Base-by-base conservation (phyloP, 1,140 invertebrate species). In the Drosophila orena region DNA sequence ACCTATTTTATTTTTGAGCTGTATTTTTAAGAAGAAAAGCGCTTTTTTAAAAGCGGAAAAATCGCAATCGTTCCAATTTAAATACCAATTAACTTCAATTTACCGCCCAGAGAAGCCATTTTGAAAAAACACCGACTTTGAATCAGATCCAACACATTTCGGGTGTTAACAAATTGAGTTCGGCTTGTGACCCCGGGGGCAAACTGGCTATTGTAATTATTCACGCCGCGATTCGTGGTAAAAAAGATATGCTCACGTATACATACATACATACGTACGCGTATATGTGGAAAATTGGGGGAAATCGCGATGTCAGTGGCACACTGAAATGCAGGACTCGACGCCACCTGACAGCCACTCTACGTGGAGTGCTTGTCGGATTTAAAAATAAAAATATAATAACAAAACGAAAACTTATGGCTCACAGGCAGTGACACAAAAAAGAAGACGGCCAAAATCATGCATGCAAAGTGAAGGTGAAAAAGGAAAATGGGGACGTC, bases 261-360 rank as follows among this genome's bases (percentile, higher is more conserved):
- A 10, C 8, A 30, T 10, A 38, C 37, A 14, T 14, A n/a, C n/a
- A n/a, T n/a, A n/a, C n/a, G n/a, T n/a, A n/a, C n/a, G n/a, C n/a
- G n/a, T n/a, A 12, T 14, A 38, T 38, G 7, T n/a, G 34, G 60
- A 17, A 58, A 42, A 64, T 35, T 14, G 49, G 40, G 27, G 43
- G 30, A 30, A 30, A 35, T 49, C 53, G 60, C 46, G 61, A 74
- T 85, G 81, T 85, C 81, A 86, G 59, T 81, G 84, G 56, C 81
- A 80, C 61, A 75, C 50, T 58, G 47, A 79, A 81, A 75, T 65
- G 49, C 65, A 61, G 59, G 70, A 61, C 54, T 66, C 86, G 83
- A 86, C 83, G 83, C 84, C 83, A 88, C 83, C 83, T 86, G 83
- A 88, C 83, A 86, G 83, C 79, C 83, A 86, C 83, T 86, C 84